These are phyloP conservation scores for Sebastes kiyomatsui DNA, from an alignment of 2,797 vertebrate genomes.

Conservation along the genomic window DNA sequence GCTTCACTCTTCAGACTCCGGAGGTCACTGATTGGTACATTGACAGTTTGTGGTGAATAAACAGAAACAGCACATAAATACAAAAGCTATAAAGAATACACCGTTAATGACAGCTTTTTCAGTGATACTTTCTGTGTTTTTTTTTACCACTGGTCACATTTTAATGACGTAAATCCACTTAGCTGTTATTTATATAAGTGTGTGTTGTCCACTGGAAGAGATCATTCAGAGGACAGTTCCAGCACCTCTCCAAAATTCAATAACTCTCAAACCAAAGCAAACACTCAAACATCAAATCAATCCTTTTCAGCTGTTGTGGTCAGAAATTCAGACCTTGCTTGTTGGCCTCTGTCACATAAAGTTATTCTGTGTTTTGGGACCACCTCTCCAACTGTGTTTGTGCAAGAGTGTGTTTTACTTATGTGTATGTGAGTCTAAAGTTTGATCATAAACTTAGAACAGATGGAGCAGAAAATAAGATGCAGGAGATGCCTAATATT, in stretches of 20 bases:
- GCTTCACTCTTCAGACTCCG: too few species aligned
- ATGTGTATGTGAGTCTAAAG: background rate
- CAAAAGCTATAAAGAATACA: background rate
- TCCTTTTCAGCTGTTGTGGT: background rate
- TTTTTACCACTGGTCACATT: background rate
- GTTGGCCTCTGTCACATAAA: background rate
- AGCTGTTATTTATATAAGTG: background rate
- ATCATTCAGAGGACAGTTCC: slow-evolving; percentile 14
- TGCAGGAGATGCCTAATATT: slow-evolving; percentile 6
- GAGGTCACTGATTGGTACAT: background rate
- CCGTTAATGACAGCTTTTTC: background rate
- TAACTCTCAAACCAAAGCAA: background rate
- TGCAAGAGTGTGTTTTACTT: slow-evolving; percentile 2
- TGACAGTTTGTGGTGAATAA: background rate
- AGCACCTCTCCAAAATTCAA: background rate
- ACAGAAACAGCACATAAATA: background rate
- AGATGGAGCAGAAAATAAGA: slow-evolving; percentile 37
- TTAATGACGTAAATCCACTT: slow-evolving; percentile 3
- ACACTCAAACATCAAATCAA: background rate
- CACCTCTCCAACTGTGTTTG: background rate
- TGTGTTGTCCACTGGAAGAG: background rate
- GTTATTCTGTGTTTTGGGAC: background rate
- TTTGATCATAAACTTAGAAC: background rate
- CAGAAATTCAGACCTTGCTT: background rate
- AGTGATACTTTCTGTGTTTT: background rate